A percentile compares a stretch with the other conserved stretches of the same genome.
These are phyloP conservation scores for Carollia perspicillata DNA, from an alignment of 2,113 vertebrate genomes.

Conservation along the genomic window DNA sequence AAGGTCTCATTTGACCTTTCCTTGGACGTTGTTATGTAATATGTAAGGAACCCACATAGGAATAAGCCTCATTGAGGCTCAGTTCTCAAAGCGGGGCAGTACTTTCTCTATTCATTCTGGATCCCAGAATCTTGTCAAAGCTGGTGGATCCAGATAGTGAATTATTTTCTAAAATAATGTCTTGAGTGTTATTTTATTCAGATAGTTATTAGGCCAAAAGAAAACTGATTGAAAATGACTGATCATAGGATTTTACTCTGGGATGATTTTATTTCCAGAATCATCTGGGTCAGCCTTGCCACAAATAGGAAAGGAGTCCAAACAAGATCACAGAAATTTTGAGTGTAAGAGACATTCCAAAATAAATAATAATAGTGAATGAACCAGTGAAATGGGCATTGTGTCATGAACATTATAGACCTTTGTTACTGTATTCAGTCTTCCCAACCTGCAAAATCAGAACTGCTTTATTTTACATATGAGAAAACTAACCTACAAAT, in stretches of 20 bases:
- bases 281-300: neutral
- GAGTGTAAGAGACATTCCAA: neutral
- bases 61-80: constrained; percentile 56
- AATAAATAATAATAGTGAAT: constrained; percentile 1
- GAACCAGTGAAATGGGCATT: neutral
- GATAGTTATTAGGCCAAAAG: neutral
- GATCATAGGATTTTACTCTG: neutral
- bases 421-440: neutral
- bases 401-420: neutral
- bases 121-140: neutral
- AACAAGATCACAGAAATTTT: neutral
- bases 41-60: constrained; percentile 40
- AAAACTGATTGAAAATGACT: constrained; percentile 18
- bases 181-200: constrained; percentile 16
- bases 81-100: neutral
- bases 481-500: neutral
- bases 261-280: constrained; percentile 10
- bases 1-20: constrained; percentile 67
- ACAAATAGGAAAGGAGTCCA: neutral
- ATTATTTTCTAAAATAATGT: neutral
- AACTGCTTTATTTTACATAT: neutral
- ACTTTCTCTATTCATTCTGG: neutral
- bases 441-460: neutral
- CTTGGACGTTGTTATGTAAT: constrained; percentile 47
- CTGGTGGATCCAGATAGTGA: neutral